A percentile compares a stretch with the other conserved stretches of the same genome.
These are phyloP conservation scores for Tragelaphus strepsiceros DNA, from an alignment of 2,113 vertebrate genomes.

Conservation along the genomic window DNA sequence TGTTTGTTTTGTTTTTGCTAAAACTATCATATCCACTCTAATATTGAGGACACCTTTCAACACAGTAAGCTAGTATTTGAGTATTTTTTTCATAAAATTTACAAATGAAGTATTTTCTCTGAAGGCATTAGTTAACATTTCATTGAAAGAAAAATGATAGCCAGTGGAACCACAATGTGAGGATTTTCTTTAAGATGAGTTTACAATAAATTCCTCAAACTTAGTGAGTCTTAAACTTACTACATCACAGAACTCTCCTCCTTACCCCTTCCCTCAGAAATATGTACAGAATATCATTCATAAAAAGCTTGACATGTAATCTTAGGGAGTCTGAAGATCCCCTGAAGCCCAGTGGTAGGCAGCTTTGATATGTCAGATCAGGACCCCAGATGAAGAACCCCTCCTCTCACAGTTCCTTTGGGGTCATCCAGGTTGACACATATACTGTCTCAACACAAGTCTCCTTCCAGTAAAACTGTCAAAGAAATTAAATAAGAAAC, in stretches of 20 bases:
- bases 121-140: neutral
- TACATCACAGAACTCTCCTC: neutral
- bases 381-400: neutral
- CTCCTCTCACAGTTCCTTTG: neutral
- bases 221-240: neutral
- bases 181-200: neutral
- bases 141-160: neutral
- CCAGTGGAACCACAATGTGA: neutral
- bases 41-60: neutral
- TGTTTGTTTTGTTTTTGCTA: neutral
- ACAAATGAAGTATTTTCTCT: neutral
- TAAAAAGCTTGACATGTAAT: neutral
- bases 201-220: neutral
- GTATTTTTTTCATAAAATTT: neutral
- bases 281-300: neutral
- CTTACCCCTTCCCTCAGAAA: neutral
- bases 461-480: neutral
- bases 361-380: neutral
- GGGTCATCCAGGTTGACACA: neutral
- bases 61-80: neutral
- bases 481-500: neutral
- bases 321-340: neutral
- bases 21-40: neutral
- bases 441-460: neutral
- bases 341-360: neutral